phyloP scores from a whole-genome alignment of 2,888 invertebrate species.

The Himalopsyche anomala region DNA sequence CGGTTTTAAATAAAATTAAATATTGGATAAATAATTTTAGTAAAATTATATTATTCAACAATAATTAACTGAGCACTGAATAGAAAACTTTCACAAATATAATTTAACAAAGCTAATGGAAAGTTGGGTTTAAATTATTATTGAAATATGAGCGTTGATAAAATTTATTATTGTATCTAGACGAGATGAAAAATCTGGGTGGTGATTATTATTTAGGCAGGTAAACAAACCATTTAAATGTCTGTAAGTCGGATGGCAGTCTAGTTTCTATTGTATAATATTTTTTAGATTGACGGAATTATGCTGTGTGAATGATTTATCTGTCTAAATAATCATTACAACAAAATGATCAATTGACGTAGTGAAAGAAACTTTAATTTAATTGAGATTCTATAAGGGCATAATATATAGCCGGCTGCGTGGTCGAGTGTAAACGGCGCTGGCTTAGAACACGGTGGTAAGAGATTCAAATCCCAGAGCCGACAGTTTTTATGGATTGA shows the following conservation, averaged over 20 bases:
- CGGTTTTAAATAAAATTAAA: no score
- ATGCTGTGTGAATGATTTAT: constrained; percentile 30
- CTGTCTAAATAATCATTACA: neutral
- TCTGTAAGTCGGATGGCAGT: neutral
- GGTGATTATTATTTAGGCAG: neutral
- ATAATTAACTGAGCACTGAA: neutral
- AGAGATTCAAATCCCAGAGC: no score
- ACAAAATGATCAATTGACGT: no score
- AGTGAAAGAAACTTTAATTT: no score
- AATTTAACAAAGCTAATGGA: constrained; percentile 17
- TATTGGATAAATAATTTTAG: neutral
- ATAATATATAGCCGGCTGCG: no score
- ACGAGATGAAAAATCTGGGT: neutral
- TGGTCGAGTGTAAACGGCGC: no score
- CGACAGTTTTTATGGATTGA: no score
- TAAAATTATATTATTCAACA: neutral
- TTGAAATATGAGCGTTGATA: neutral
- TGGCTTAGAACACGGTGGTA: no score
- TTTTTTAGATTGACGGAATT: constrained; percentile 8
- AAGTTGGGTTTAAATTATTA: constrained; percentile 1
- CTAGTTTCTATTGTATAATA: neutral
- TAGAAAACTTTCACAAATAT: constrained; percentile 14
- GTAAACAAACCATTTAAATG: neutral
- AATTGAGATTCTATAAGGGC: no score
- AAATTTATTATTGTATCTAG: neutral